Evolutionary conservation across 2,888 invertebrate species (phyloP), one percentile per base, ranked within the genome.

Genomic region (Trypoxylon attenuatum): DNA sequence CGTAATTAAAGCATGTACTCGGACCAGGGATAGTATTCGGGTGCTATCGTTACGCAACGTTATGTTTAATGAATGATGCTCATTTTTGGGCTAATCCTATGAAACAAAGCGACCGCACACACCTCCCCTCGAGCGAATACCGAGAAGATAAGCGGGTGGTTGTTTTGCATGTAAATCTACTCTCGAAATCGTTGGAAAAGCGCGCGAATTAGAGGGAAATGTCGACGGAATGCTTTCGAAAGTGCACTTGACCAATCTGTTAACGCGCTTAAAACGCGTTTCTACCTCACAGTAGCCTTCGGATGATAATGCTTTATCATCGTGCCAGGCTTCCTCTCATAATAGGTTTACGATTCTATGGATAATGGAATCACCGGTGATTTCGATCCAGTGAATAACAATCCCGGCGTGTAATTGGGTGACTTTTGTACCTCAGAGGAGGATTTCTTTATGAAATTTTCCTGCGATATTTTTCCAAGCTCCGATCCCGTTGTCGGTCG

Each of bases 391-490:
- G n/a, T n/a, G n/a, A n/a, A n/a, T n/a, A n/a, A n/a, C n/a, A n/a
- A n/a, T n/a, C n/a, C n/a, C n/a, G n/a, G n/a, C n/a, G n/a, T n/a
- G n/a, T n/a, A n/a, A n/a, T 13, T 13, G 33, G 10, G 8, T 33
- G 5, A 33, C 33, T 33, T 33, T 33, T 10, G n/a, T 33, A 10
- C 8, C 33, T 33, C 33, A 13, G n/a, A 13, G n/a, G 4, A 10
- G 4, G 33, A 33, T 10, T 33, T 13, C 49, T 51, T 25, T 55
- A 47, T 50, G 46, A 72, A 69, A 61, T 56, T 55, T 27, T 38
- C 41, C 8, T n/a, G 39, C 52, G 66, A 70, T 72, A 72, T 73
- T 73, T 65, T 51, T 46, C 49, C 49, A 42, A 59, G 54, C 69
- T 49, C 45, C n/a, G 47, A 51, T 47, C 43, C 21, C 49, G 38